Base-by-base conservation (phyloP, 2,113 vertebrate genomes). In the Gasterosteus aculeatus region DNA sequence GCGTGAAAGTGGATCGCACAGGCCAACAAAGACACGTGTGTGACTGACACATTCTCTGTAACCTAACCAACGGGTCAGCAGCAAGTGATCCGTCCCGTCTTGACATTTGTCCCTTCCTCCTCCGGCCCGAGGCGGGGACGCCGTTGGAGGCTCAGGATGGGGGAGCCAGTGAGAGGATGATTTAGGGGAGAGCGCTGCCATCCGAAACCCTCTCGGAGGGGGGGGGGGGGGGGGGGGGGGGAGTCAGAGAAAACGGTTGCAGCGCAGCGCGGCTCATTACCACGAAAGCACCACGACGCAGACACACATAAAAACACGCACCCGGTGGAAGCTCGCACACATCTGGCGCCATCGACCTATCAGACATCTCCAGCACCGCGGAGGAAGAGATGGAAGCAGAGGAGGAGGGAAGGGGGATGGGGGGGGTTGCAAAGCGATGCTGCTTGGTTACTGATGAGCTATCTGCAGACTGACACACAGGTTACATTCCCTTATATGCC, bases 361-460 rank as follows among this genome's bases (percentile, higher is more conserved):
- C 71, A 78, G 78, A 81, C 77, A 44, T 42, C 64, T 81, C 19
- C 68, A 46, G 42, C 66, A 47, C 69, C 3, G 41, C 68, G 57
- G 75, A 53, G 26, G 57, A 38, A 79, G 69, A 57, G 70, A 75
- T 56, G 67, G 69, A 64, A 69, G 57, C 35, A 67, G 33, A 53
- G 51, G 47, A 73, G 65, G 77, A 68, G 77, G n/a, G n/a, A n/a
- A n/a, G n/a, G n/a, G n/a, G n/a, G n/a, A n/a, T n/a, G n/a, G n/a
- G n/a, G 77, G 68, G 75, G 63, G 33, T 60, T 65, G 71, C 39
- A 67, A 74, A 61, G 62, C 67, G 75, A 58, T 83, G 84, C 86
- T 87, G 72, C 71, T 72, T 87, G 89, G 83, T 88, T 92, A 88
- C 88, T 86, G 88, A 93, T 85, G 75, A 91, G 87, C 83, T 82